A percentile compares a stretch with the other conserved stretches of the same genome.
These are phyloP conservation scores for Clamator glandarius DNA, from an alignment of 2,797 vertebrate species.

Conservation along the genomic window DNA sequence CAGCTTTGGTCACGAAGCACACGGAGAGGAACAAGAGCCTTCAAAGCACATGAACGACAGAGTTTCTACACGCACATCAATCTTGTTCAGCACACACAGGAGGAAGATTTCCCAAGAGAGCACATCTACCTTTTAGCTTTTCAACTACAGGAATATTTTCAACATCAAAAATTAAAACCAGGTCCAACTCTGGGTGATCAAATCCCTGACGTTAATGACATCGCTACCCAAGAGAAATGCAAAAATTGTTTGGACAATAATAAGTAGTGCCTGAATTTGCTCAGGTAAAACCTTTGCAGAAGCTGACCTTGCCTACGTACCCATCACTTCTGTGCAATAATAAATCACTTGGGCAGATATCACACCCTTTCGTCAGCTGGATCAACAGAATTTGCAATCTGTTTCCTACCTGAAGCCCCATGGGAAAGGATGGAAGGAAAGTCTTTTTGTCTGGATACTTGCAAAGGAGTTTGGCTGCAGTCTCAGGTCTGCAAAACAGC, in stretches of 20 bases:
- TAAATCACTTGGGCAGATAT: neutral
- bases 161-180: neutral
- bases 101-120: neutral
- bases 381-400: neutral
- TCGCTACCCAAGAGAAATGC: neutral
- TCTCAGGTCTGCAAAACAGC: neutral
- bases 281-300: neutral
- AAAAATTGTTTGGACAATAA: neutral
- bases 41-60: neutral
- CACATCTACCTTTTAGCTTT: neutral
- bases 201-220: neutral
- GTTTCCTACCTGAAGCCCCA: neutral
- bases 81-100: neutral
- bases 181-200: neutral
- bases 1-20: neutral
- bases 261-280: neutral
- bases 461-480: neutral
- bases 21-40: neutral
- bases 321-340: neutral
- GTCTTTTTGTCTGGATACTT: neutral
- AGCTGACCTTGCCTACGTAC: neutral
- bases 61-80: neutral
- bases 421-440: neutral
- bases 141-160: neutral
- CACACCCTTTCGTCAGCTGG: neutral